Conservation (phyloP, 92 coral and sea anemone species). For the Montipora capitata region DNA sequence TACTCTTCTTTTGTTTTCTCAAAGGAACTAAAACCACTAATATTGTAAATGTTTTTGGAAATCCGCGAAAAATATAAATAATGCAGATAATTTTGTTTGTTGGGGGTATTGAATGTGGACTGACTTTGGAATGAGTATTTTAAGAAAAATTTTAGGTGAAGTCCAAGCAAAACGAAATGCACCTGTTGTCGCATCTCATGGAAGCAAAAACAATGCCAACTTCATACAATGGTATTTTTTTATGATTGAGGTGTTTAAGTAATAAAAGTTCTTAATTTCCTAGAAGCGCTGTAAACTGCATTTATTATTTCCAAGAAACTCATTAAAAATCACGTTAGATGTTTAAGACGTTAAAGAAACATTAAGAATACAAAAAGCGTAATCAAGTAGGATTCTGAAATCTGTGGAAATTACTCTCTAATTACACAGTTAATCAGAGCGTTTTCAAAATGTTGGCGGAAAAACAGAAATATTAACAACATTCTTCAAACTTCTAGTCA, state of each 20-base stretch:
- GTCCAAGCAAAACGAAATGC: not conserved
- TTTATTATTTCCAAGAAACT: not conserved
- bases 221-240: too few relatives aligned
- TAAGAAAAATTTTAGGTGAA: not conserved
- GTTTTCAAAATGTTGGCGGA: not conserved
- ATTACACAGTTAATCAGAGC: not conserved
- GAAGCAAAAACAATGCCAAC: not conserved
- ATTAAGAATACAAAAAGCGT: not conserved
- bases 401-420: not conserved
- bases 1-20: not conserved
- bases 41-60: too few relatives aligned
- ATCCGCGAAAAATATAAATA: not conserved
- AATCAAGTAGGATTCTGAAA: not conserved
- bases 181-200: not conserved
- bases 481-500: not conserved
- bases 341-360: not conserved
- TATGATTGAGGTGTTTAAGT: not conserved
- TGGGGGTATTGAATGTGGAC: too few relatives aligned
- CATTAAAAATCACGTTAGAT: constrained; percentile 3
- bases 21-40: not conserved
- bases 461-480: not conserved
- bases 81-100: too few relatives aligned
- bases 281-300: not conserved
- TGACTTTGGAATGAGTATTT: not conserved
- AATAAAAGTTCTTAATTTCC: constrained; percentile 26